These are phyloP conservation scores for Oxygymnocypris stewartii DNA, from an alignment of 2,113 vertebrate species.

Conservation along the genomic window DNA sequence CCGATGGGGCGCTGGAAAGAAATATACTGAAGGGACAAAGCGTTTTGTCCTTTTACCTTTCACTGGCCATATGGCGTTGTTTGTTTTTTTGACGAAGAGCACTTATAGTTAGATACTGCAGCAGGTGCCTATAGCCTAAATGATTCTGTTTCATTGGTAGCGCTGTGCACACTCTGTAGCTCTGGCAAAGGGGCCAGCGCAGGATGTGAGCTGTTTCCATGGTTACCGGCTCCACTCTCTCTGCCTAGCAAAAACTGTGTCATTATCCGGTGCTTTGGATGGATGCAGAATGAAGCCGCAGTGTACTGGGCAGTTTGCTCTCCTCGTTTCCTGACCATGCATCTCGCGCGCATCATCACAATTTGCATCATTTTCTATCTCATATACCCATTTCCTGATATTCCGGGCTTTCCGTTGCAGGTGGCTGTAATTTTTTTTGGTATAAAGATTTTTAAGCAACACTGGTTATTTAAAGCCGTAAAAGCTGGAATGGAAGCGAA, in stretches of 20 bases:
- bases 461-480: constrained; percentile 55
- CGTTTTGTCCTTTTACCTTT: constrained; percentile 23
- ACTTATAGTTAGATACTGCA: constrained; percentile 39
- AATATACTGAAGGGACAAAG: constrained; percentile 7
- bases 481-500: constrained; percentile 61
- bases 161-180: constrained; percentile 60
- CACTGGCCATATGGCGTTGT: constrained; percentile 31
- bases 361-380: constrained; percentile 63
- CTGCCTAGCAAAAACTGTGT: constrained; percentile 77
- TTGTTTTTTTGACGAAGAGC: constrained; percentile 40
- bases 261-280: constrained; percentile 78
- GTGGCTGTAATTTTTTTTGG: constrained; percentile 2
- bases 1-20: constrained; percentile 4
- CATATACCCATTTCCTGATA: constrained; percentile 26
- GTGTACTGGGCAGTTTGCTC: constrained; percentile 53
- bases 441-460: constrained; percentile 64
- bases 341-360: constrained; percentile 59
- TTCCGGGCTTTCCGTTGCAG: constrained; percentile 12
- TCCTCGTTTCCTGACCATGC: constrained; percentile 46
- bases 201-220: constrained; percentile 81
- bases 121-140: constrained; percentile 57
- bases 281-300: constrained; percentile 60
- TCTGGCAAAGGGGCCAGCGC: constrained; percentile 62
- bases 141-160: constrained; percentile 61
- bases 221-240: constrained; percentile 74